Evolutionary conservation across 2,797 vertebrate species (phyloP).

Genomic region (Syngnathus acus): DNA sequence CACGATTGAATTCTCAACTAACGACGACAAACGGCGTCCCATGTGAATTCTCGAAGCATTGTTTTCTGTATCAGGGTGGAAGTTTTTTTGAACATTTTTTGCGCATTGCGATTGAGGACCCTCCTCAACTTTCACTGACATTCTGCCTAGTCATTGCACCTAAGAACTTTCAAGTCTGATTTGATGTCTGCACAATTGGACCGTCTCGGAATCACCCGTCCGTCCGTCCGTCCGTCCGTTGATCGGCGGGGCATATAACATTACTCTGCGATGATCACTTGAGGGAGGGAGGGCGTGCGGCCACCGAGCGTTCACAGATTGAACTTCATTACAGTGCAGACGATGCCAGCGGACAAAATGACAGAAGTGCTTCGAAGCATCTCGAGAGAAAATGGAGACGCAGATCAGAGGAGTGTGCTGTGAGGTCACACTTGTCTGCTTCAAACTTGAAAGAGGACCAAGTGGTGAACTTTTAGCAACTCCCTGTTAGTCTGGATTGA

Average conservation of each 20-base stretch:
- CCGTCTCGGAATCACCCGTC: constrained; percentile 37
- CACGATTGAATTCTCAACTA: too few species aligned
- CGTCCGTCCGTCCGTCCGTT: constrained; percentile 5
- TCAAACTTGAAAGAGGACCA: constrained; percentile 66
- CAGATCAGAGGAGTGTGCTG: constrained; percentile 30
- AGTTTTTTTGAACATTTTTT: not conserved
- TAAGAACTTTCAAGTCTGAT: not conserved
- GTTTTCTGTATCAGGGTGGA: not conserved
- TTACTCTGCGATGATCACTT: constrained; percentile 39
- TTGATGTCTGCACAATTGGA: constrained; percentile 31
- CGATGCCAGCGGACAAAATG: constrained; percentile 60
- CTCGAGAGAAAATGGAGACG: constrained; percentile 43
- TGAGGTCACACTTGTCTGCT: constrained; percentile 57
- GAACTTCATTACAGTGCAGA: constrained; percentile 65
- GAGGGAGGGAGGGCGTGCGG: constrained; percentile 39
- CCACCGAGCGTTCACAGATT: constrained; percentile 58
- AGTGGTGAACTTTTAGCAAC: constrained; percentile 7
- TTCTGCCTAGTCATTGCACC: not conserved
- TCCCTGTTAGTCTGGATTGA: not conserved
- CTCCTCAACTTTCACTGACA: not conserved
- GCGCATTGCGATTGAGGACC: not conserved
- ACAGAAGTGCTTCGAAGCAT: constrained; percentile 40
- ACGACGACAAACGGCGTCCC: too few species aligned
- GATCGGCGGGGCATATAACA: constrained; percentile 34
- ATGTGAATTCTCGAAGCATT: not conserved